Evolutionary conservation across 2,797 vertebrate species (phyloP), one percentile per base, ranked within the genome.

Genomic region (Centropyge bicolor): DNA sequence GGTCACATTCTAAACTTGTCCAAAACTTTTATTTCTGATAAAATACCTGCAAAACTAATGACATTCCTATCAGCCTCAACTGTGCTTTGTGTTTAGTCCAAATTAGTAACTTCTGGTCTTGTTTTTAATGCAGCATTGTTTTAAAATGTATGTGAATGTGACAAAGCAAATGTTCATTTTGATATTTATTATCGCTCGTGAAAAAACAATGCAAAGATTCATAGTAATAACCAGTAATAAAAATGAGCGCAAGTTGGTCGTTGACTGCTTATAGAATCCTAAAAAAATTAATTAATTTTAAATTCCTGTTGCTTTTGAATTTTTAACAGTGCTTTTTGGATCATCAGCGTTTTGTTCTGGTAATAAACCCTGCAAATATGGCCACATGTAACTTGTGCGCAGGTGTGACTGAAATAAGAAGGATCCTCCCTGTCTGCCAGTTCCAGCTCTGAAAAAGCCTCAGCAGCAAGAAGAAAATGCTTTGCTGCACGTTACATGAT

Each of bases 401-500:
- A 46, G 24, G 54, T 12, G 51, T 7, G 59, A n/a, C 56, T 24
- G 19, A 6, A 16, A 71, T 59, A 16, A 78, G 55, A 41, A 61
- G 60, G 55, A 59, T 57, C 51, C 38, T 35, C 48, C 24, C 20
- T 45, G 19, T 67, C 74, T 52, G 57, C 70, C 67, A 56, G 64
- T 36, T 38, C 40, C 48, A 63, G 17, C 45, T 19, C 74, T 0
- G 1, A 74, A 70, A 73, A 41, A 7, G 1, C 8, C 61, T 74
- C 68, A 35, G 73, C 48, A 45, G 35, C 12, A 8, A 27, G 45
- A 1, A 76, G 70, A 64, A 86, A 84, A 87, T 78, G 69, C 74
- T 57, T 65, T 22, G 19, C 59, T 62, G 55, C 63, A 3, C 36
- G 85, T 78, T 55, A 85, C 36, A 49, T 73, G 86, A 91, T 80